These are phyloP conservation scores for Tragelaphus imberbis DNA, from an alignment of 2,113 vertebrate genomes.

Conservation along the genomic window DNA sequence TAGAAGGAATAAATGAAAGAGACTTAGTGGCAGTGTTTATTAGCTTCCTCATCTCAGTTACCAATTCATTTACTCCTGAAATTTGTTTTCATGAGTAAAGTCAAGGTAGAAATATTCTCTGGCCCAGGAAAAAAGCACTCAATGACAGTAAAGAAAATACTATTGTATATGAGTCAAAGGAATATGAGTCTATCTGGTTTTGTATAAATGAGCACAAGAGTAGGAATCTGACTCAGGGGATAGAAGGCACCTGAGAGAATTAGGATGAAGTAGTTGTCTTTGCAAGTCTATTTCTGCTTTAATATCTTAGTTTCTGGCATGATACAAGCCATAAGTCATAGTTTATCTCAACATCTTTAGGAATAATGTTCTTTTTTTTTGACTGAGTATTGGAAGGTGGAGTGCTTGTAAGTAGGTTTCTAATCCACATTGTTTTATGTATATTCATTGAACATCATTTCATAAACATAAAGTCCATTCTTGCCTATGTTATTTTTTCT, in stretches of 20 bases:
- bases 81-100: not conserved
- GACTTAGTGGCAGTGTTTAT: not conserved
- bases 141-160: not conserved
- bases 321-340: not conserved
- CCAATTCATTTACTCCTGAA: not conserved
- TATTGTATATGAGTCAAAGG: not conserved
- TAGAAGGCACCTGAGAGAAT: not conserved
- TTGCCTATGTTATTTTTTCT: not conserved
- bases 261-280: not conserved
- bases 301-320: not conserved
- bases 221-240: not conserved
- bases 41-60: not conserved
- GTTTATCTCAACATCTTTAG: not conserved
- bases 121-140: not conserved
- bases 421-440: not conserved
- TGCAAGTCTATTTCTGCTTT: not conserved
- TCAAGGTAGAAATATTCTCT: not conserved
- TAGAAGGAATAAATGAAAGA: not conserved
- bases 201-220: not conserved
- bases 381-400: not conserved
- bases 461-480: not conserved
- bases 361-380: not conserved
- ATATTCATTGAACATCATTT: not conserved
- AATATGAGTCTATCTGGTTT: not conserved
- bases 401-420: not conserved